Conservation (phyloP, 2,113 vertebrate genomes). For the Tamias sibiricus region DNA sequence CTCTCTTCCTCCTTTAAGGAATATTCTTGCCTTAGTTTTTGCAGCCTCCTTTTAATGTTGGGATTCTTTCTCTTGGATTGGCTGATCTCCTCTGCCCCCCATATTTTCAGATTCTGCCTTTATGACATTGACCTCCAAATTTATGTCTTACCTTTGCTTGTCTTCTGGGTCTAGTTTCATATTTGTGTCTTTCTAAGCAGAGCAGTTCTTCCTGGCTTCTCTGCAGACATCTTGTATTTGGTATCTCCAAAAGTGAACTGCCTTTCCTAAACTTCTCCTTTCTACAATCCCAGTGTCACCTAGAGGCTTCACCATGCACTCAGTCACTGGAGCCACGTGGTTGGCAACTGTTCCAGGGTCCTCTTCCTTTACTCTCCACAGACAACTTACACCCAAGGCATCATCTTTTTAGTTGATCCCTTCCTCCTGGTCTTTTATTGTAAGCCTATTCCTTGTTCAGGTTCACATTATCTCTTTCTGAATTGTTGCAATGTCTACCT, state of each 20-base stretch:
- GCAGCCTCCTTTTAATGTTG: no score
- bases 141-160: background rate
- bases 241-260: background rate
- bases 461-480: background rate
- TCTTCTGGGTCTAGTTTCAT: background rate
- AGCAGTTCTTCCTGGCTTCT: background rate
- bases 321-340: background rate
- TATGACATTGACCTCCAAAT: background rate
- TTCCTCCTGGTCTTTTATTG: background rate
- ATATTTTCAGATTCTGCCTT: background rate
- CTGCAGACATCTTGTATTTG: background rate
- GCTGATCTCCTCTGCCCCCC: background rate
- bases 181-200: background rate
- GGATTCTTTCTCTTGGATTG: background rate
- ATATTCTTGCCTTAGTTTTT: accelerated
- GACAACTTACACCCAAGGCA: background rate
- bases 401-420: background rate
- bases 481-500: background rate
- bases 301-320: background rate
- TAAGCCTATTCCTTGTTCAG: background rate
- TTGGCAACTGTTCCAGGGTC: accelerated
- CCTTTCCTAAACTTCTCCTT: background rate
- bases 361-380: background rate
- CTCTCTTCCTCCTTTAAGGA: background rate
- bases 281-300: background rate